Evolutionary conservation across 2,797 vertebrate genomes (phyloP), one percentile per base, ranked within the genome.

Genomic region (Ctenopoma kingsleyae): DNA sequence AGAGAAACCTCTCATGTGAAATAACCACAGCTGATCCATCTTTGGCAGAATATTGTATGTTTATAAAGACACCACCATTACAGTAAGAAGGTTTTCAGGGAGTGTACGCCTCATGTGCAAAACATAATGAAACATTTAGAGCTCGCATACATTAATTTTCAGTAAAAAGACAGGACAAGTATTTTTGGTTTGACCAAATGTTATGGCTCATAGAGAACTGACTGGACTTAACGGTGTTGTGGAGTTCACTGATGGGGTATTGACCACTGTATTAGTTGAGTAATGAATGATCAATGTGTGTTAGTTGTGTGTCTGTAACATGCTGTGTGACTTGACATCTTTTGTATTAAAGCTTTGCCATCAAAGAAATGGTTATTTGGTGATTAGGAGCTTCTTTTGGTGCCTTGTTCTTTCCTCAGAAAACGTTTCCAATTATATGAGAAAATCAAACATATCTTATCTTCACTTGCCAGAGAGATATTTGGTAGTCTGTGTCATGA

Each of bases 371-470:
- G 43, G 16, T 57, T 11, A 27, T 69, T 71, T 68, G 36, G 59
- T 54, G 36, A 85, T 66, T 64, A 64, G n/a, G 11, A 74, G 59
- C 58, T 63, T 63, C 51, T 71, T 82, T 67, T 44, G 8, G 69
- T 43, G 35, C n/a, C 56, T 51, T 35, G 40, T 49, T 63, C 44
- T 62, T 60, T 64, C 40, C 66, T 76, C 55, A 56, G 46, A 78
- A 82, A 40, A 40, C 4, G 75, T 70, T 77, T 85, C 78, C 81
- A 85, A 85, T 87, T 87, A 88, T 67, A 84, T 44, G 64, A 75
- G 46, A 78, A 89, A 83, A 87, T 87, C 82, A 53, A 83, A 86
- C 65, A 43, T 46, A 53, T 75, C 76, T 87, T 84, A 87, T 92
- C 86, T 87, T 78, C 56, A 46, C 48, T 73, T 61, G 71, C 74